Conservation (phyloP, 2,797 vertebrate genomes). For the Sebastolobus alascanus region DNA sequence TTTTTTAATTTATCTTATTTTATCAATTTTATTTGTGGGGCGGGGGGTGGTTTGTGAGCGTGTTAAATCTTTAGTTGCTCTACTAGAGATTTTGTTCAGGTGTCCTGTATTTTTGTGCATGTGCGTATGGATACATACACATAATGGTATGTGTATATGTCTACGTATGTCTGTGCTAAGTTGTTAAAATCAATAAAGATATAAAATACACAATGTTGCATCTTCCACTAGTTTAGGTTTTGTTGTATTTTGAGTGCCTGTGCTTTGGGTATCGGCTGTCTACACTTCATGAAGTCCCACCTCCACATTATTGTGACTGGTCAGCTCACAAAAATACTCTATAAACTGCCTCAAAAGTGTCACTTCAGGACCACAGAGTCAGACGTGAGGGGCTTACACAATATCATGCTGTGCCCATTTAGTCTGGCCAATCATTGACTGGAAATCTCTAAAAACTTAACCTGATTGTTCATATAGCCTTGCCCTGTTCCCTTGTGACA, state of each 20-base stretch:
- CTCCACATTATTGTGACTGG: not conserved
- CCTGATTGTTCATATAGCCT: conserved; percentile 17
- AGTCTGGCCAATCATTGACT: conserved; percentile 1
- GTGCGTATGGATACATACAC: no score
- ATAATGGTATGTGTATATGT: no score
- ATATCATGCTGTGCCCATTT: not conserved
- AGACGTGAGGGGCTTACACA: not conserved
- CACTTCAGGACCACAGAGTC: not conserved
- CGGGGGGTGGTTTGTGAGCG: no score
- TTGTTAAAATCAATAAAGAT: not conserved
- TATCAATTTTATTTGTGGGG: no score
- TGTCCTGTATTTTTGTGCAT: no score
- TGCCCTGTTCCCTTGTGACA: conserved; percentile 13
- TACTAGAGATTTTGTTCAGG: no score
- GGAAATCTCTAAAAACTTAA: not conserved
- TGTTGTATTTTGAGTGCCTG: not conserved
- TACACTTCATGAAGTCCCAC: not conserved
- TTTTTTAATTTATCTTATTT: no score
- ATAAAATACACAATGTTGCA: not conserved
- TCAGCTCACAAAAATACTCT: not conserved
- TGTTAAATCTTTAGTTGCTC: no score
- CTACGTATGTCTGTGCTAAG: no score
- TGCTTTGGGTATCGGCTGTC: not conserved
- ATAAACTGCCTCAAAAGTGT: not conserved
- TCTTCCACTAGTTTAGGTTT: not conserved